Base-by-base conservation (phyloP, 1,140 invertebrate species). In the Papilio aristodemus region DNA sequence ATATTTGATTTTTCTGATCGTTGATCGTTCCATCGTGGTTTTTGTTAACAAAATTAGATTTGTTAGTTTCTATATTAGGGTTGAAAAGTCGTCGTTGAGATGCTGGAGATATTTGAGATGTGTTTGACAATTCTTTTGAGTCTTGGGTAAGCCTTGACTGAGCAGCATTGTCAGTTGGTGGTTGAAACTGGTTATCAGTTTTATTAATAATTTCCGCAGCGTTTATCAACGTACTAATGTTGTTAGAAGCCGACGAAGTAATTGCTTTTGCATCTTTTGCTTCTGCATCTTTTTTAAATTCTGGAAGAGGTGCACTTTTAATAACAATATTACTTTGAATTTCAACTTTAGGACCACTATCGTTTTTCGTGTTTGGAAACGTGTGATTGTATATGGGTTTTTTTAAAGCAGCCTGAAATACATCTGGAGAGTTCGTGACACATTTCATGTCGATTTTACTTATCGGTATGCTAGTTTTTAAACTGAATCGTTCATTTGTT, bases 381-480 rank as follows among this genome's bases (percentile, higher is more conserved):
- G 76, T 69, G 59, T 80, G 75, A 60, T 83, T 79, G 37, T 80
- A 84, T 37, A 68, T 46, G 17, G 64, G 71, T 68, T 84, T 86
- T 74, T 86, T 85, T 41, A 75, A 46, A 32, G 70, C 39, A 68
- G 68, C 83, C 60, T 80, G 79, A 71, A 81, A 80, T 25, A 72
- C 59, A 36, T 88, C 89, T n/a, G 86, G 70, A 36, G 83, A 71
- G 41, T 78, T 89, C 57, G 62, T 79, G 3, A 89, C 86, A 69
- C 85, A 89, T 79, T 91, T 89, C 76, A 90, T 84, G 71, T 92
- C 91, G 11, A 92, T 86, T 80, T 91, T 91, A 62, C 87, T 90
- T 17, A 91, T 91, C 6, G 90, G 89, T 72, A 91, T 92, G 71
- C 89, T 91, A 1, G 89, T 92, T 84, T 91, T 92, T 38, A 92